Evolutionary conservation across 1,140 invertebrate genomes (phyloP), one percentile per base, ranked within the genome.

Genomic region (Ganaspis sp.): DNA sequence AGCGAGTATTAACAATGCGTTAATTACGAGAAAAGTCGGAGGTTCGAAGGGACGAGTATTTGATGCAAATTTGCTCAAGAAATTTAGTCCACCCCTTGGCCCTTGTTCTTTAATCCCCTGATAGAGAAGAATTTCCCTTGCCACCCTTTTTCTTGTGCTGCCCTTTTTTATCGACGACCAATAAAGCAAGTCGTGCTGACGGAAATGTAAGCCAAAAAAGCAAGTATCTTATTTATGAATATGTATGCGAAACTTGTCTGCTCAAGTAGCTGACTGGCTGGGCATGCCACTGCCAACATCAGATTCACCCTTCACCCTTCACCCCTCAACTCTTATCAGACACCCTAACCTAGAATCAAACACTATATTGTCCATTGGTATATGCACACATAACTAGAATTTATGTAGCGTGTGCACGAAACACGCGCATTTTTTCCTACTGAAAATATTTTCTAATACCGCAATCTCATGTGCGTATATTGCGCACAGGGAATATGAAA

Each of bases 101-200:
- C 1, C 23, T 21, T 11, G 37, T 45, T 37, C 45, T 29, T 54
- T 49, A 69, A 42, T 19, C 8, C 11, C 21, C 8, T 64, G 23
- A 4, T 5, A 29, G 26, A n/a, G 58, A 64, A 64, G 15, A 64
- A 64, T 64, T 29, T 64, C 54, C 9, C 23, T 29, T 29, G 15
- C 1, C 58, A 23, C 64, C 69, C 23, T 69, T 77, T 73, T 73
- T 82, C 17, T 40, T 80, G 69, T 29, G 19, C n/a, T 8, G 26
- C 34, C 69, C 58, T 58, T 79, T 82, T 78, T 82, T 82, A 82
- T 82, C 81, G 54, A 73, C 72, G 81, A 72, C 79, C 78, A 82
- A 82, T 80, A 80, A 80, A 82, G 78, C 76, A 82, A 78, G 72
- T 75, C 64, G 76, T 77, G 49, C 74, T 73, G 78, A 76, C 76